Evolutionary conservation across 2,113 vertebrate species (phyloP), one percentile per base, ranked within the genome.

Genomic region (Lethenteron reissneri): DNA sequence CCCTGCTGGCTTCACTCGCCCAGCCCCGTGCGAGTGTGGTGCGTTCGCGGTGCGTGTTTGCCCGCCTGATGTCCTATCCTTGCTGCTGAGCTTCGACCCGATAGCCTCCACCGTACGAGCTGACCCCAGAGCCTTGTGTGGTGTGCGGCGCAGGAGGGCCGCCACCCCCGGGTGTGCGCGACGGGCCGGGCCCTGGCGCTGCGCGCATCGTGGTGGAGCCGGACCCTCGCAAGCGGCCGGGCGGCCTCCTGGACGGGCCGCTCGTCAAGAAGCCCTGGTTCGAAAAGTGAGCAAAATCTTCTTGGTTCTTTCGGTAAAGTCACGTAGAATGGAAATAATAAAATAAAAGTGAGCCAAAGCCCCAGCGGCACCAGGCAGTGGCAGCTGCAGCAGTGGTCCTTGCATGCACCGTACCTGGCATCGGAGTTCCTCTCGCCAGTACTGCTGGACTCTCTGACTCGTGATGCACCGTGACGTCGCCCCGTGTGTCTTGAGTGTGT

Each of bases 251-350:
- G 71, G 89, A 95, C 11, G 89, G 83, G 2, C 85, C 86, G 1
- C 79, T 80, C 1, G 12, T 78, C 71, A 99, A 94, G 82, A 96
- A 96, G 71, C 85, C 87, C 1, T 97, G 91, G 90, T 77, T 90
- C 79, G 90, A 86, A 74, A 97, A 95, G 94, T 99, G 86, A 87
- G 87, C 72, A 64, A 64, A 64, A 17, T 4, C 60, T 7, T 21
- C 21, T 21, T 21, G 21, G 21, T 21, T 21, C 21, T 21, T 21
- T 21, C 21, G 21, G 21, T 21, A 64, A 64, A 17, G 60, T 64
- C 17, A 17, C 17, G 60, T 64, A 64, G 60, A 64, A 64, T 64
- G 13, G 17, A 13, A 13, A 64, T 14, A 14, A 14, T 64, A 14
- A 13, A 3, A 13, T 17, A 13, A 17, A 64, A 14, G 13, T 13